Evolutionary conservation across 1,140 invertebrate genomes (phyloP).

Genomic region (Thalassaphorura encarpata): DNA sequence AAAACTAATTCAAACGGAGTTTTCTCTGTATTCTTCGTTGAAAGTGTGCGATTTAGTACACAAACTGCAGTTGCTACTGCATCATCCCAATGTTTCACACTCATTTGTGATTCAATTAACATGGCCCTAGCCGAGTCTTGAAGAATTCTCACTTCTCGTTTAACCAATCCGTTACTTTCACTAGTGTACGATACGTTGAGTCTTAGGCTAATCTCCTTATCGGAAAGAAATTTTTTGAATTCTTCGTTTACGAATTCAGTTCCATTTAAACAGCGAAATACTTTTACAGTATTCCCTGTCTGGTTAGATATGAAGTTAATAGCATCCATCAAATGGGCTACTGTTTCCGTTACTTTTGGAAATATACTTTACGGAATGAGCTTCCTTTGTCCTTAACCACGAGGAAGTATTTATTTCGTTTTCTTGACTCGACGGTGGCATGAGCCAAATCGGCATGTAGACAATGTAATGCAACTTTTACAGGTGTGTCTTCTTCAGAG

Average conservation of each 20-base stretch:
- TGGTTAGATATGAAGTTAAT: slow-evolving; percentile 10
- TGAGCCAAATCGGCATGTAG: background rate
- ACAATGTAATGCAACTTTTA: background rate
- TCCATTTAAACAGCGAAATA: slow-evolving; percentile 11
- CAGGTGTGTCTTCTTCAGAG: background rate
- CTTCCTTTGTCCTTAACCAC: slow-evolving; percentile 3
- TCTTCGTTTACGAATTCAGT: background rate
- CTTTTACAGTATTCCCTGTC: slow-evolving; percentile 10
- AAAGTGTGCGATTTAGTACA: too few relatives aligned
- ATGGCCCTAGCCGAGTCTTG: too few relatives aligned
- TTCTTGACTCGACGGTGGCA: background rate
- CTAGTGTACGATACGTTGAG: background rate
- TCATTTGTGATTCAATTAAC: too few relatives aligned
- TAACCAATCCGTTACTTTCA: slow-evolving; percentile 11
- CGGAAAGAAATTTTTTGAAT: slow-evolving; percentile 4
- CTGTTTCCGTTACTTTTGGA: background rate
- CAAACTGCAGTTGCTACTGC: too few relatives aligned
- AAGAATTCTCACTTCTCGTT: too few relatives aligned
- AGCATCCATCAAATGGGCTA: background rate
- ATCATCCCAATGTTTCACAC: too few relatives aligned
- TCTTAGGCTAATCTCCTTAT: slow-evolving; percentile 1
- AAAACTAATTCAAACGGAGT: slow-evolving; percentile 31
- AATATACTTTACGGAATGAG: background rate
- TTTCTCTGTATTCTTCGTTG: too few relatives aligned
- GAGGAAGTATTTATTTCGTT: background rate